Evolutionary conservation across 2,797 vertebrate genomes (phyloP).

Genomic region (Muscicapa comitata): DNA sequence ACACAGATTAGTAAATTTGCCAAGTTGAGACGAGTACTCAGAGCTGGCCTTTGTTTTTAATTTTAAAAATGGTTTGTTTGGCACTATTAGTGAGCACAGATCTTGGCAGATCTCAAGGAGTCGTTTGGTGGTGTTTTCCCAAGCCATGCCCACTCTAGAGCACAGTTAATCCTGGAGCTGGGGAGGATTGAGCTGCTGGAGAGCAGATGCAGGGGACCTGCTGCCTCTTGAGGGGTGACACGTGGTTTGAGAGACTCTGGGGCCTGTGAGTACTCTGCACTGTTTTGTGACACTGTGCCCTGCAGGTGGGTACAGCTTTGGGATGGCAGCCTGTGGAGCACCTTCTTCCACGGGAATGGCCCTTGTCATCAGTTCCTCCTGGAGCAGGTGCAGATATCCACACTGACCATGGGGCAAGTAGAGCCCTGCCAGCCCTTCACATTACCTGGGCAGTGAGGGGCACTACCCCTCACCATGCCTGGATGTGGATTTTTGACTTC

Average conservation of each 20-base stretch:
- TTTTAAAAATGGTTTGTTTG: not conserved
- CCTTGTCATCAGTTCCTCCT: not conserved
- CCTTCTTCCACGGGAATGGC: not conserved
- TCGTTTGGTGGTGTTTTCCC: not conserved
- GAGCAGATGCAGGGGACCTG: not conserved
- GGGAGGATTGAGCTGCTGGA: not conserved
- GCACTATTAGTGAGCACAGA: not conserved
- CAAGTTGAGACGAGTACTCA: not conserved
- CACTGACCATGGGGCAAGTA: not conserved
- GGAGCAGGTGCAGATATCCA: not conserved
- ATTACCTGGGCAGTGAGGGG: not conserved
- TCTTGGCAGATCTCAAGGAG: not conserved
- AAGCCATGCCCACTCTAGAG: not conserved
- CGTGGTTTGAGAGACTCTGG: not conserved
- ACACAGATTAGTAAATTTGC: conserved; percentile 15
- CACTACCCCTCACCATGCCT: not conserved
- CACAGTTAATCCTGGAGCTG: not conserved
- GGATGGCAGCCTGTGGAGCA: not conserved
- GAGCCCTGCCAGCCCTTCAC: not conserved
- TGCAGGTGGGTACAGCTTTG: not conserved
- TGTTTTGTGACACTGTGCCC: not conserved
- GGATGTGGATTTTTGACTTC: fast-evolving
- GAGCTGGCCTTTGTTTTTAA: conserved; percentile 39
- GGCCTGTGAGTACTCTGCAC: not conserved
- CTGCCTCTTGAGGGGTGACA: not conserved